phyloP scores from a whole-genome alignment of 1,140 invertebrate genomes.

The Parapsyche elsis region DNA sequence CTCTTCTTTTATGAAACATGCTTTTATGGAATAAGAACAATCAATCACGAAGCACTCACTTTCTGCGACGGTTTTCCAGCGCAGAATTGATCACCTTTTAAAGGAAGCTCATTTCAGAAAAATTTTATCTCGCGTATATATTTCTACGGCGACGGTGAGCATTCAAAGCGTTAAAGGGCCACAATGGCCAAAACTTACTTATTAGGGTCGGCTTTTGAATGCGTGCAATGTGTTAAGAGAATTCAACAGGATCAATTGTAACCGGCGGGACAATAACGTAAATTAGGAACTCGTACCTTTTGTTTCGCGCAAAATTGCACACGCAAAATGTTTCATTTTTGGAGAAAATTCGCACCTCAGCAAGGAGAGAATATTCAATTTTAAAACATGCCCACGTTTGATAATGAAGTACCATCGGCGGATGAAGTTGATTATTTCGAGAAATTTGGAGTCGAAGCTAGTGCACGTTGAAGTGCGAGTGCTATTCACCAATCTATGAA shows the following conservation, averaged over 20 bases:
- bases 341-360: not conserved
- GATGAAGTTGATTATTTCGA: not conserved
- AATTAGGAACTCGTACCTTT: not conserved
- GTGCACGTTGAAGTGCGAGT: no score
- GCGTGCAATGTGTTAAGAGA: not conserved
- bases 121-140: not conserved
- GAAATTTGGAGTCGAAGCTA: no score
- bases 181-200: not conserved
- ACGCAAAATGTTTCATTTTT: slow-evolving; percentile 8
- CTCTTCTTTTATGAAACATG: slow-evolving; percentile 30
- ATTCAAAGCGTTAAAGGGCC: not conserved
- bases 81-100: not conserved
- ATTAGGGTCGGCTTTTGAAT: slow-evolving; percentile 12
- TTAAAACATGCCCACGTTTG: not conserved
- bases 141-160: not conserved
- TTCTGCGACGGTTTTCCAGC: not conserved
- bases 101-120: not conserved
- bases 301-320: not conserved
- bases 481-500: no score
- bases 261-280: not conserved
- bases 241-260: slow-evolving; percentile 14
- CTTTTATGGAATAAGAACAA: slow-evolving; percentile 21
- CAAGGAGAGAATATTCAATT: not conserved
- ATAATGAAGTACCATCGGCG: not conserved
- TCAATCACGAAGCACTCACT: slow-evolving; percentile 18